Conservation (phyloP, 2,888 invertebrate genomes). For the Ectemnius cavifrons region DNA sequence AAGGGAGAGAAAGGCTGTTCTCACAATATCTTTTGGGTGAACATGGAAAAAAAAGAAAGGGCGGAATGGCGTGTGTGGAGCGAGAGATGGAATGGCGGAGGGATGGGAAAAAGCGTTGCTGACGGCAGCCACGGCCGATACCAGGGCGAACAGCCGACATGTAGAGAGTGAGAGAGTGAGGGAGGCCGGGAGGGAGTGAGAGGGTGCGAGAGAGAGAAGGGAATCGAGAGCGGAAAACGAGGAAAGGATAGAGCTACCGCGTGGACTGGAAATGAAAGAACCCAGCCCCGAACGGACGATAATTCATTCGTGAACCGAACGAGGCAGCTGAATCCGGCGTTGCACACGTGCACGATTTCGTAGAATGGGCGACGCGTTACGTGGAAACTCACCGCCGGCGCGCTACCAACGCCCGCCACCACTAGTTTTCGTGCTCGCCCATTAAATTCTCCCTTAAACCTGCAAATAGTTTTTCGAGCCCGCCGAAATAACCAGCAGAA, state of each 20-base stretch:
- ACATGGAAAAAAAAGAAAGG: slow-evolving; percentile 57
- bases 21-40: slow-evolving; percentile 56
- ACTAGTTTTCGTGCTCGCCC: slow-evolving; percentile 10
- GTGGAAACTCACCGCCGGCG: slow-evolving; percentile 54
- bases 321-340: slow-evolving; percentile 76
- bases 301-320: slow-evolving; percentile 78
- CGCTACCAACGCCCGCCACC: slow-evolving; percentile 49
- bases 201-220: slow-evolving; percentile 46
- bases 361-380: slow-evolving; percentile 64
- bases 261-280: slow-evolving; percentile 77
- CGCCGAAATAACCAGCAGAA: background rate
- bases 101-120: slow-evolving; percentile 68
- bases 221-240: background rate
- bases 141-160: slow-evolving; percentile 43
- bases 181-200: slow-evolving; percentile 55
- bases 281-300: slow-evolving; percentile 76
- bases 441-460: background rate
- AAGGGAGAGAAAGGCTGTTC: slow-evolving; percentile 21
- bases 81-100: slow-evolving; percentile 47
- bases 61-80: slow-evolving; percentile 46
- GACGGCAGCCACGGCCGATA: slow-evolving; percentile 69
- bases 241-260: slow-evolving; percentile 70
- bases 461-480: background rate
- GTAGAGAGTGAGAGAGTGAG: slow-evolving; percentile 49
- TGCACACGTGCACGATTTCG: slow-evolving; percentile 72